Percentiles rank a stretch among this genome's conserved stretches.
These are phyloP conservation scores for Crax fasciolata DNA, from an alignment of 2,797 vertebrate species.

Conservation along the genomic window DNA sequence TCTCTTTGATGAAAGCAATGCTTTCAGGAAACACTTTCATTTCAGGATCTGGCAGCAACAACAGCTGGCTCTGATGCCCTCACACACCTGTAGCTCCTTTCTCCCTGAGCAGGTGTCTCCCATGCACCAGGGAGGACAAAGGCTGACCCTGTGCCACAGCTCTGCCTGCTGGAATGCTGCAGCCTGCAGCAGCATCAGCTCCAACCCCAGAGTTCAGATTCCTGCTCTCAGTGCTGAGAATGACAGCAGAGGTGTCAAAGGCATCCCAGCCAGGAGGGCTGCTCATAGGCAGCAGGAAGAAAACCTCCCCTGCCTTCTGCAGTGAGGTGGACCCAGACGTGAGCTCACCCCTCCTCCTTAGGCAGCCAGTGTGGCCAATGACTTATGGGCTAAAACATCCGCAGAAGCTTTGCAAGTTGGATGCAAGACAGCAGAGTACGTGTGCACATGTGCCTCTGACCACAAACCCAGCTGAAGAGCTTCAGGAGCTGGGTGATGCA, in stretches of 20 bases:
- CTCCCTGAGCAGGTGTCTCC: neutral
- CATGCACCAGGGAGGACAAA: accelerated
- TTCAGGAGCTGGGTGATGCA: neutral
- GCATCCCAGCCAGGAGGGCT: neutral
- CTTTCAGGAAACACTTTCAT: neutral
- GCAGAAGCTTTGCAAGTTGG: neutral
- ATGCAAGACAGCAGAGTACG: neutral
- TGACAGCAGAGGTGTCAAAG: neutral
- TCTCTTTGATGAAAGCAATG: neutral
- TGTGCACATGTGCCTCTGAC: neutral
- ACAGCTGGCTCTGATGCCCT: accelerated
- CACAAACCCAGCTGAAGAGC: neutral
- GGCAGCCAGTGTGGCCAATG: neutral
- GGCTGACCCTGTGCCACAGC: neutral
- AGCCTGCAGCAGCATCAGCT: accelerated
- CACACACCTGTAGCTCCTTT: accelerated
- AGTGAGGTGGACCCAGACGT: neutral
- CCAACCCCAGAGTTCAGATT: neutral
- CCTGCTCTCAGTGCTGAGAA: neutral
- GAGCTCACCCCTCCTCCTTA: neutral
- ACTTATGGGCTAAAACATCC: neutral
- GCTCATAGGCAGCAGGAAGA: neutral
- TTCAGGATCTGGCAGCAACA: neutral
- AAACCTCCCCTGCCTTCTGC: neutral
- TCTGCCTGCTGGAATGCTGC: neutral